These are phyloP conservation scores for Helleia helle DNA, from an alignment of 2,888 invertebrate genomes.

Conservation along the genomic window DNA sequence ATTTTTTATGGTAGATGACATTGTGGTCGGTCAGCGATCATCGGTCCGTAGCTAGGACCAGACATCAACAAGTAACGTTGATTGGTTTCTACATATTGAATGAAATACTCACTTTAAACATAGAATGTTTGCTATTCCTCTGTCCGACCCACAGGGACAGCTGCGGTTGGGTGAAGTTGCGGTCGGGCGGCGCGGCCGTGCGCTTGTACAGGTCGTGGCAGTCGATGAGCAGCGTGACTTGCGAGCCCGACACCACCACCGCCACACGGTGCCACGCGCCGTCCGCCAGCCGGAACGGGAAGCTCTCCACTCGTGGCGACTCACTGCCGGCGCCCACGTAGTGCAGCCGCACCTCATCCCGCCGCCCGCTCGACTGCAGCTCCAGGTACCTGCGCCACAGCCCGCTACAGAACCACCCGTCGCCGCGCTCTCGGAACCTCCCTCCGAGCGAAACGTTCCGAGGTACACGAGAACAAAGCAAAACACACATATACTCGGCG, in stretches of 20 bases:
- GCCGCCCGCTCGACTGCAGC: slow-evolving; percentile 91
- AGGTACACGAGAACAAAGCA: slow-evolving; percentile 73
- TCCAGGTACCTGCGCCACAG: slow-evolving; percentile 85
- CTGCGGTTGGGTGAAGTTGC: slow-evolving; percentile 82
- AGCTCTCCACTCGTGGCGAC: slow-evolving; percentile 84
- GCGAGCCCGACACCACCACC: slow-evolving; percentile 86
- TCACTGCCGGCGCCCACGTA: slow-evolving; percentile 81
- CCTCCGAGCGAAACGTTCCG: slow-evolving; percentile 66
- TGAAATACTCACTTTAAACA: slow-evolving; percentile 84
- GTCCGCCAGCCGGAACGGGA: slow-evolving; percentile 90
- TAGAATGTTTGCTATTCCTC: slow-evolving; percentile 87
- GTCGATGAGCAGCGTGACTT: slow-evolving; percentile 89
- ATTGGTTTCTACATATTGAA: no score
- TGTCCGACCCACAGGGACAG: slow-evolving; percentile 90
- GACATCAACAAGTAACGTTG: no score
- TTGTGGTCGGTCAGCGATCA: no score
- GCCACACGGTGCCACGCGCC: slow-evolving; percentile 91
- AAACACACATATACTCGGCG: slow-evolving; percentile 60
- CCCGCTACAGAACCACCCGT: slow-evolving; percentile 28
- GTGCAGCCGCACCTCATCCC: slow-evolving; percentile 89
- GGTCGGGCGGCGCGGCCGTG: slow-evolving; percentile 83
- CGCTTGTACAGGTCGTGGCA: slow-evolving; percentile 90
- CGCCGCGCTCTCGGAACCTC: slow-evolving; percentile 33
- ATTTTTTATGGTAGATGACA: no score
- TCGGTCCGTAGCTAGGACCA: no score